These are phyloP conservation scores for Caenorhabditis sp. DNA, from an alignment of 2,888 invertebrate species.

Conservation along the genomic window DNA sequence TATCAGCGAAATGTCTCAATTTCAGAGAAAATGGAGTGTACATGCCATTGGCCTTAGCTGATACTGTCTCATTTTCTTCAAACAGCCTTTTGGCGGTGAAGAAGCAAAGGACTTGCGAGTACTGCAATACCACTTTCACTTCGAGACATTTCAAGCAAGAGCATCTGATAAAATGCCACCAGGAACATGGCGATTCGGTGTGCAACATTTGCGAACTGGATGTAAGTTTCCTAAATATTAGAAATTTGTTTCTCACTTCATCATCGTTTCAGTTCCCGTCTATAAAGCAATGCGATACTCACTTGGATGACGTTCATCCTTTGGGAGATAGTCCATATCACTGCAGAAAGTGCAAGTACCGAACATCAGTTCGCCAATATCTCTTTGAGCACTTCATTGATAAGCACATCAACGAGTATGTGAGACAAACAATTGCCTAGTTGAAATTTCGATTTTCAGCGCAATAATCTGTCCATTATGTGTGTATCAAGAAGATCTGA, in stretches of 20 bases:
- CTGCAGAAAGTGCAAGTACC: slow-evolving; percentile 66
- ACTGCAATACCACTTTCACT: slow-evolving; percentile 33
- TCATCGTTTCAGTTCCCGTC: background rate
- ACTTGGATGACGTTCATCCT: slow-evolving; percentile 43
- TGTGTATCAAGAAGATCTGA: slow-evolving; percentile 45
- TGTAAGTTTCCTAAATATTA: slow-evolving; percentile 11
- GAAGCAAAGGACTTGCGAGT: slow-evolving; percentile 44
- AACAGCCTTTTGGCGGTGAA: slow-evolving; percentile 11
- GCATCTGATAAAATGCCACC: slow-evolving; percentile 23
- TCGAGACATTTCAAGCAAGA: slow-evolving; percentile 1
- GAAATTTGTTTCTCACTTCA: too few relatives aligned
- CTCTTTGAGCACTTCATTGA: slow-evolving; percentile 61
- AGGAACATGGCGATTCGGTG: background rate
- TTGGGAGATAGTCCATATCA: slow-evolving; percentile 66
- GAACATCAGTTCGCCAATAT: slow-evolving; percentile 57
- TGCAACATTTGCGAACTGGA: slow-evolving; percentile 64
- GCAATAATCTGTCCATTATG: slow-evolving; percentile 54
- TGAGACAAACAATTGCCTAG: background rate
- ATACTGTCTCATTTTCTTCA: slow-evolving; percentile 3
- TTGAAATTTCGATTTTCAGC: slow-evolving; percentile 30
- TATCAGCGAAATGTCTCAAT: background rate
- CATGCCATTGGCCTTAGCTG: background rate
- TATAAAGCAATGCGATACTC: background rate
- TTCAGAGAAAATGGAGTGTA: slow-evolving; percentile 4
- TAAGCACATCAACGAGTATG: slow-evolving; percentile 63